phyloP scores from a whole-genome alignment of 2,113 vertebrate species.

The Gambusia holbrooki region DNA sequence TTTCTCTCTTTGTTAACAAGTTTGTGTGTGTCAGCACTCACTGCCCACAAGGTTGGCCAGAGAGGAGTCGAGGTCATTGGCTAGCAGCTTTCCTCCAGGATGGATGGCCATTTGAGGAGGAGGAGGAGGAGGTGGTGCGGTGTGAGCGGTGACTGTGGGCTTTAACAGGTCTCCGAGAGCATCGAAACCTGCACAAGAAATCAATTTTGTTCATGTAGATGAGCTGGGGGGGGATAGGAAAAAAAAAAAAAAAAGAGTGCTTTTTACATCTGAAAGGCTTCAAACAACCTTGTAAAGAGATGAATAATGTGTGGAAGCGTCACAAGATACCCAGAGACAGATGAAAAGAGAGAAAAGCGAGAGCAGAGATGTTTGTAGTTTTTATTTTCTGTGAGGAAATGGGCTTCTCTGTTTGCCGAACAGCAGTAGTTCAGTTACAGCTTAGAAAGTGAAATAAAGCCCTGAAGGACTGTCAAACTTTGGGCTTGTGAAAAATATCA shows the following conservation, averaged over 20 bases:
- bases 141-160: conserved; percentile 80
- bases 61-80: conserved; percentile 87
- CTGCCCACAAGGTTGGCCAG: conserved; percentile 90
- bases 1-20: not conserved
- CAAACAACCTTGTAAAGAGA: not conserved
- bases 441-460: not conserved
- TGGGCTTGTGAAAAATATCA: conserved; percentile 9
- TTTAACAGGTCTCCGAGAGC: conserved; percentile 86
- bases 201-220: conserved; percentile 7
- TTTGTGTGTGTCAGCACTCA: conserved; percentile 72
- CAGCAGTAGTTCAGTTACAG: conserved; percentile 5
- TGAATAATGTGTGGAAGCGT: not conserved
- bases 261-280: not conserved
- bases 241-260: not conserved
- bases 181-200: conserved; percentile 73
- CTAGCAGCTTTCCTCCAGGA: conserved; percentile 80
- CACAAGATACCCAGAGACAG: not conserved
- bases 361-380: not conserved
- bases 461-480: not conserved
- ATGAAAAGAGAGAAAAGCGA: not conserved
- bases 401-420: conserved; percentile 6
- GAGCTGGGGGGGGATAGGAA: not conserved
- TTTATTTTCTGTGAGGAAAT: conserved; percentile 4
- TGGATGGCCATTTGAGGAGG: conserved; percentile 75
- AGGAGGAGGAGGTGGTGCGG: conserved; percentile 66